Percentiles rank a stretch among this genome's conserved stretches.
Conservation (phyloP, 2,113 vertebrate genomes). For the Capricornis sumatraensis region DNA sequence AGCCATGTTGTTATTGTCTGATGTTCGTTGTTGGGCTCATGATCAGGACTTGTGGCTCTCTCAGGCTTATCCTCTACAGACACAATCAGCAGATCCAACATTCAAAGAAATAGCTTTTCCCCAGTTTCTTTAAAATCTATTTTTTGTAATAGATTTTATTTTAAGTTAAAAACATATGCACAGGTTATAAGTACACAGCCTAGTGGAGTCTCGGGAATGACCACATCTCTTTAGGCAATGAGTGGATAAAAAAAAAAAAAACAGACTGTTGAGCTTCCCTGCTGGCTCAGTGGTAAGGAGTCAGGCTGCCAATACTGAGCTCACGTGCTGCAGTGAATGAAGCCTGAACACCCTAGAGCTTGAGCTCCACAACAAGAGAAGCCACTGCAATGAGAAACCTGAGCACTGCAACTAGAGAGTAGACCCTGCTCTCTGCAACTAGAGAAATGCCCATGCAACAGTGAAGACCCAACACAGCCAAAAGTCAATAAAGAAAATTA, state of each 20-base stretch:
- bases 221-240: not conserved
- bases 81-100: not conserved
- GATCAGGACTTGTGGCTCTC: not conserved
- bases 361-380: not conserved
- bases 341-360: not conserved
- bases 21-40: not conserved
- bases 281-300: not conserved
- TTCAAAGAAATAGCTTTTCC: not conserved
- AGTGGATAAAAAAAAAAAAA: not conserved
- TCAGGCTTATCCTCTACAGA: not conserved
- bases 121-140: not conserved
- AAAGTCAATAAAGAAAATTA: not conserved
- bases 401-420: not conserved
- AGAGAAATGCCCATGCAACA: not conserved
- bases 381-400: not conserved
- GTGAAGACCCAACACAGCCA: not conserved
- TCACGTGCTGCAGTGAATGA: not conserved
- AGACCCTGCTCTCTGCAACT: not conserved
- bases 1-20: not conserved
- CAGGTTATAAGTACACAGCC: not conserved
- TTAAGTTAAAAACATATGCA: not conserved
- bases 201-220: not conserved
- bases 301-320: not conserved
- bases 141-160: not conserved
- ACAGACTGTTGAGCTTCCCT: not conserved